A percentile compares a stretch with the other conserved stretches of the same genome.
Conservation (phyloP, 1,140 invertebrate genomes). For the Chironomus striatipennis region DNA sequence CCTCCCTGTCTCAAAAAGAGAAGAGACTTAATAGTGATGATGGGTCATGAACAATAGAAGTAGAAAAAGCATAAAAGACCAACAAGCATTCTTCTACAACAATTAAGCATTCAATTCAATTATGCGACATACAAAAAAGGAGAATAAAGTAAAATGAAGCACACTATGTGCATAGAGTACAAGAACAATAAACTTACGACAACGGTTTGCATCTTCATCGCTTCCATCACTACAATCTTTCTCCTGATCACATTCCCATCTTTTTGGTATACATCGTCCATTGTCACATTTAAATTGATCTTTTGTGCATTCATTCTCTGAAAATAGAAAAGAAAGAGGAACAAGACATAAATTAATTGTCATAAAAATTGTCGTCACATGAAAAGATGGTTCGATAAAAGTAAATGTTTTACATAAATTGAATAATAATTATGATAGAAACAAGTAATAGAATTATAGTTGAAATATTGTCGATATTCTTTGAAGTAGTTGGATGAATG, state of each 20-base stretch:
- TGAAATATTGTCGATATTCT: too few species aligned
- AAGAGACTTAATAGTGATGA: neutral
- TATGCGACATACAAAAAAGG: neutral
- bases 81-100: slow-evolving; percentile 29
- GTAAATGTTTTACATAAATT: too few species aligned
- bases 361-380: neutral
- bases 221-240: slow-evolving; percentile 66
- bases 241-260: slow-evolving; percentile 69
- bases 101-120: slow-evolving; percentile 31
- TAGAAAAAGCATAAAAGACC: neutral
- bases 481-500: too few species aligned
- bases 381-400: too few species aligned
- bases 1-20: too few species aligned
- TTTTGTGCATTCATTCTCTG: slow-evolving; percentile 54
- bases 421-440: too few species aligned
- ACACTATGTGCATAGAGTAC: too few species aligned
- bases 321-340: slow-evolving; percentile 34
- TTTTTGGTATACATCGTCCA: slow-evolving; percentile 66
- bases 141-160: neutral
- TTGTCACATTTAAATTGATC: slow-evolving; percentile 61
- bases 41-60: neutral
- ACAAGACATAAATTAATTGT: neutral
- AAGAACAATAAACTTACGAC: slow-evolving; percentile 55
- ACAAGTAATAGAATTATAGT: too few species aligned
- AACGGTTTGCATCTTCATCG: slow-evolving; percentile 57